Percentiles rank a stretch among this genome's conserved stretches.
These are phyloP conservation scores for Megathymus violae DNA, from an alignment of 1,140 invertebrate species.

Conservation along the genomic window DNA sequence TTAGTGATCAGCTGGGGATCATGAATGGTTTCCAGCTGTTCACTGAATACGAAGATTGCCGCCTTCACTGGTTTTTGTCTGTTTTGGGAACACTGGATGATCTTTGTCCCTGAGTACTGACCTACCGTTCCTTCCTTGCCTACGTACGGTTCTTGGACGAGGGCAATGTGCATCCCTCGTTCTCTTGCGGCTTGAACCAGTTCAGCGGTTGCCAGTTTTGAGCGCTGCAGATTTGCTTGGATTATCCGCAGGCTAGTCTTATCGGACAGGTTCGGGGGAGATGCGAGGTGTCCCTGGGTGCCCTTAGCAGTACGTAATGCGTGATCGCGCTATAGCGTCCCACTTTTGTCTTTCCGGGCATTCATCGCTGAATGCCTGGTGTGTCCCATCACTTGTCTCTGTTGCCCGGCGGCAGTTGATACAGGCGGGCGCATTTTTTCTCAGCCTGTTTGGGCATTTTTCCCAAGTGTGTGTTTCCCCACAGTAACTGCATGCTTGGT, in stretches of 20 bases:
- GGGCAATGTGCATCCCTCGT: conserved; percentile 1
- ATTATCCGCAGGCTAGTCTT: not conserved
- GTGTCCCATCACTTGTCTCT: not conserved
- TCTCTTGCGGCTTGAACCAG: conserved; percentile 23
- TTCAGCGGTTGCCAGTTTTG: conserved; percentile 37
- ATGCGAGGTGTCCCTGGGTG: not conserved
- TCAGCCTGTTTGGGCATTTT: not conserved
- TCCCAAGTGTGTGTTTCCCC: not conserved
- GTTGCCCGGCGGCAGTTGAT: conserved; percentile 9
- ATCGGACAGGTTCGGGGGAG: not conserved
- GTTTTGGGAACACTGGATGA: not conserved
- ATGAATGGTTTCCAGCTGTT: not conserved
- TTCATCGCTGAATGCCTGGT: conserved; percentile 27
- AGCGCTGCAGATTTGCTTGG: conserved; percentile 38
- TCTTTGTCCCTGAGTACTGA: conserved; percentile 18
- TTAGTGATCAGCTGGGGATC: conserved; percentile 40
- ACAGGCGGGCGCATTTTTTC: not conserved
- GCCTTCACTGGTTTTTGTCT: not conserved
- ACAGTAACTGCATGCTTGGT: conserved; percentile 4
- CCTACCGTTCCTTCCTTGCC: conserved; percentile 25
- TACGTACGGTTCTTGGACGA: conserved; percentile 36
- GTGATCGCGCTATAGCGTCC: conserved; percentile 29
- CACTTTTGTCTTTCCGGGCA: conserved; percentile 28
- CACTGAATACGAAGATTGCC: not conserved
- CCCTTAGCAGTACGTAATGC: conserved; percentile 33